Percentiles rank a stretch among this genome's conserved stretches.
These are phyloP conservation scores for Terrapene triunguis DNA, from an alignment of 2,113 vertebrate genomes.

Conservation along the genomic window DNA sequence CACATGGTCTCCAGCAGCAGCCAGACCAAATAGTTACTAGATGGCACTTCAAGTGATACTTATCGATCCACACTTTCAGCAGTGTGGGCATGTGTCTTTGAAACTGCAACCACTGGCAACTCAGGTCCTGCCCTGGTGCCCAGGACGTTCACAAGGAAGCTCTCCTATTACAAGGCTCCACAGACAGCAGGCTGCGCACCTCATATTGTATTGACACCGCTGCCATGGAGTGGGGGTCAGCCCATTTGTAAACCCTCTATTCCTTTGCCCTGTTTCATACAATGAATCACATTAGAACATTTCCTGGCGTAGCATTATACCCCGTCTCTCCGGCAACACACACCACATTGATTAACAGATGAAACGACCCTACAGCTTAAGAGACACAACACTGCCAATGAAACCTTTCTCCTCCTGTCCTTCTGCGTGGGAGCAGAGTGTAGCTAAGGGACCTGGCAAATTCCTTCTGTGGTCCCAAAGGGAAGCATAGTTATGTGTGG, in stretches of 20 bases:
- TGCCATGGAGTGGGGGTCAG: background rate
- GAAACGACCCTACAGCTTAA: background rate
- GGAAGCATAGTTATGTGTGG: background rate
- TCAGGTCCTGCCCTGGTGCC: background rate
- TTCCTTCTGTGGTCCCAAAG: background rate
- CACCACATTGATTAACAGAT: background rate
- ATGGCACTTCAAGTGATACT: background rate
- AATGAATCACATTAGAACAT: background rate
- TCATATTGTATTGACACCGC: background rate
- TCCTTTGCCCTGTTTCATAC: background rate
- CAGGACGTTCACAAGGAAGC: fast-evolving
- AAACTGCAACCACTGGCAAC: background rate
- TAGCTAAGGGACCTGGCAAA: background rate
- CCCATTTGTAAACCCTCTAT: background rate
- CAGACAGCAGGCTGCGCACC: background rate
- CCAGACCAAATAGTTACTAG: background rate
- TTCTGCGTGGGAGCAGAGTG: background rate
- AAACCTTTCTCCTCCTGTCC: background rate
- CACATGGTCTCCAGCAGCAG: background rate
- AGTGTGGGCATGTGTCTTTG: background rate
- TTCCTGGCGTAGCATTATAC: background rate
- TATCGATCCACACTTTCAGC: background rate
- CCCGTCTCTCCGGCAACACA: background rate
- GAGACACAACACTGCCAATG: background rate
- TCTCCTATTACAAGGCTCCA: background rate